Conservation (phyloP, 2,797 vertebrate species). For the Ambastaia sidthimunki region DNA sequence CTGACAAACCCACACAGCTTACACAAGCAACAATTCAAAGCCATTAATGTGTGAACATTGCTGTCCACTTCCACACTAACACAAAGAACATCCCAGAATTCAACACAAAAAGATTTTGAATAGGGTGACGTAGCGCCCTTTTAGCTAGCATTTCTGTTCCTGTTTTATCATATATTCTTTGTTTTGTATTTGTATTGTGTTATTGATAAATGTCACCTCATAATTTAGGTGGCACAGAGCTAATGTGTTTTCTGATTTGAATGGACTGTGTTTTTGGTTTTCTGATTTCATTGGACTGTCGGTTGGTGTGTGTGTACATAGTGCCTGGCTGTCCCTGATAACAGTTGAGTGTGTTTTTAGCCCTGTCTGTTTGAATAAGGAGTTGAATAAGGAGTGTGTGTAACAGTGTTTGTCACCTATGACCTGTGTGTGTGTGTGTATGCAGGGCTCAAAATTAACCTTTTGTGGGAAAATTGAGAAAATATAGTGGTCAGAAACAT, state of each 20-base stretch:
- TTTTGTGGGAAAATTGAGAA: too few relatives aligned
- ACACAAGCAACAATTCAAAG: conserved; percentile 18
- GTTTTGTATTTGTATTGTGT: conserved; percentile 46
- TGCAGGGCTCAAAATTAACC: background rate
- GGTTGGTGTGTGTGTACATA: conserved; percentile 5
- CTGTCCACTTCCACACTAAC: conserved; percentile 29
- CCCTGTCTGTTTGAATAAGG: background rate
- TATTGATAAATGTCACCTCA: conserved; percentile 46
- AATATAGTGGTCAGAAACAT: too few relatives aligned
- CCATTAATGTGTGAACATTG: conserved; percentile 48
- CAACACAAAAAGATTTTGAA: conserved; percentile 60
- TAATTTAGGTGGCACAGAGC: conserved; percentile 42
- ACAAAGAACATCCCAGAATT: conserved; percentile 5
- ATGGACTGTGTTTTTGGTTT: too few relatives aligned
- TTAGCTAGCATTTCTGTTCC: conserved; percentile 43
- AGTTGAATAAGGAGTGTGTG: background rate
- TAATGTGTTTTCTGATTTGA: conserved; percentile 40
- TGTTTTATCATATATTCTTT: conserved; percentile 41
- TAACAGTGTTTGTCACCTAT: conserved; percentile 17
- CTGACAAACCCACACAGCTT: conserved; percentile 23
- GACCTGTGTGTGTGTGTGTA: background rate
- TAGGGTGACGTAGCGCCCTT: conserved; percentile 49
- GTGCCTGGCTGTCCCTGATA: conserved; percentile 10
- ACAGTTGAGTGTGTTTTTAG: conserved; percentile 21
- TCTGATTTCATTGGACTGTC: conserved; percentile 43